phyloP scores from a whole-genome alignment of 2,113 vertebrate genomes.

The Gambusia holbrooki region DNA sequence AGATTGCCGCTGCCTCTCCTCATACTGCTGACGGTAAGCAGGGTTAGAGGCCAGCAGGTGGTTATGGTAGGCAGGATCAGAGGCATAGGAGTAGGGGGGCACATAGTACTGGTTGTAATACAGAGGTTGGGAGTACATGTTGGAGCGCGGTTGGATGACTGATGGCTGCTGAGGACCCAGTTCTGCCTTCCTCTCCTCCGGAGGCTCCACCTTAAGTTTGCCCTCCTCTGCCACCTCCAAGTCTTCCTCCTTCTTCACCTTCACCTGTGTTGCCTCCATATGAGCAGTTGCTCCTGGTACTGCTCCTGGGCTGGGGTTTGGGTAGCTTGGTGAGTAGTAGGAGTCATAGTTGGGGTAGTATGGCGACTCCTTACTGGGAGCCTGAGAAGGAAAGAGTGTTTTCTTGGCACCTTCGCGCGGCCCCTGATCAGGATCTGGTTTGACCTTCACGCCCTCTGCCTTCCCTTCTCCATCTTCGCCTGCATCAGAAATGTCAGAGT shows the following conservation, averaged over 20 bases:
- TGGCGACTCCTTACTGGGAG: constrained; percentile 90
- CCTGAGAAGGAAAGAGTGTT: constrained; percentile 88
- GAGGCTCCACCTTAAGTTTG: constrained; percentile 87
- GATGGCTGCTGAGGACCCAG: constrained; percentile 82
- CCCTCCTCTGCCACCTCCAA: constrained; percentile 78
- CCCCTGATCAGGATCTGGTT: constrained; percentile 86
- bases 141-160: constrained; percentile 95
- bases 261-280: constrained; percentile 77
- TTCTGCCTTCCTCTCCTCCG: constrained; percentile 93
- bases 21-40: constrained; percentile 92
- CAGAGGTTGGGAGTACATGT: constrained; percentile 98
- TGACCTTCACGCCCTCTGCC: constrained; percentile 85
- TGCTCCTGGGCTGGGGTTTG: constrained; percentile 87
- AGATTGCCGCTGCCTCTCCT: constrained; percentile 90
- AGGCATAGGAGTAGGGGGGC: constrained; percentile 90
- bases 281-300: constrained; percentile 72
- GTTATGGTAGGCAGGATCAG: constrained; percentile 92
- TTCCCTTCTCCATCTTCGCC: constrained; percentile 96
- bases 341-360: constrained; percentile 92
- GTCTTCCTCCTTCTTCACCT: constrained; percentile 86
- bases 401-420: constrained; percentile 95
- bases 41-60: constrained; percentile 93
- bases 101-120: constrained; percentile 98
- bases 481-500: constrained; percentile 97
- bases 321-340: constrained; percentile 94